These are phyloP conservation scores for Nematolebias whitei DNA, from an alignment of 2,113 vertebrate genomes.

Conservation along the genomic window DNA sequence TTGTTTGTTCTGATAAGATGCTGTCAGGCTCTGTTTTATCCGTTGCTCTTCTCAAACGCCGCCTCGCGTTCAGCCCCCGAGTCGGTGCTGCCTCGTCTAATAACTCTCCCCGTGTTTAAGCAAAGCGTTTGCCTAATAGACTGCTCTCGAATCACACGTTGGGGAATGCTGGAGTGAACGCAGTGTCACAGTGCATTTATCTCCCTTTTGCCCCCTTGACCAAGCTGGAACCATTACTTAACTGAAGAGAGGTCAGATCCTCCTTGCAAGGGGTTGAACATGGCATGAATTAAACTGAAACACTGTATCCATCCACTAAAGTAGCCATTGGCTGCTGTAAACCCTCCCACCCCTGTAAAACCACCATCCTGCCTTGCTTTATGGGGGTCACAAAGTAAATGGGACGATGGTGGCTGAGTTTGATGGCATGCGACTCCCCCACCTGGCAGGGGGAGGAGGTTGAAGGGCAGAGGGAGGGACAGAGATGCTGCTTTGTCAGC, in stretches of 20 bases:
- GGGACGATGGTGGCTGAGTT: conserved; percentile 38
- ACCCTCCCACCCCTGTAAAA: conserved; percentile 32
- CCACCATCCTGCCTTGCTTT: conserved; percentile 46
- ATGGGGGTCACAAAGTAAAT: conserved; percentile 61
- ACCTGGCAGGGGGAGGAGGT: conserved; percentile 54
- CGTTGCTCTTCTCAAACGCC: conserved; percentile 45
- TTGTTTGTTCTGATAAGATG: conserved; percentile 55
- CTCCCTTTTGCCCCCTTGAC: conserved; percentile 57
- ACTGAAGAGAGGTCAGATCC: conserved; percentile 75
- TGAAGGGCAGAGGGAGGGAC: conserved; percentile 64
- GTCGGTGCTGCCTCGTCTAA: conserved; percentile 66
- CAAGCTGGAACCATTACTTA: conserved; percentile 69
- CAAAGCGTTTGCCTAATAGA: conserved; percentile 69
- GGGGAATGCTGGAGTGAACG: conserved; percentile 66
- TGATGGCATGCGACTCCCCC: conserved; percentile 48
- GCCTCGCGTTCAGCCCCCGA: conserved; percentile 39
- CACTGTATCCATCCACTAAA: conserved; percentile 61
- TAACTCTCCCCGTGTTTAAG: conserved; percentile 75
- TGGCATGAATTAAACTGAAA: conserved; percentile 66
- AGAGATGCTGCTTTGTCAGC: conserved; percentile 70
- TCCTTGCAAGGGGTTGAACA: conserved; percentile 55
- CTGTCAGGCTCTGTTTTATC: conserved; percentile 25
- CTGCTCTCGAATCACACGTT: conserved; percentile 73
- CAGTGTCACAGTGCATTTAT: conserved; percentile 76
- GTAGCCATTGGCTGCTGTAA: conserved; percentile 53